Percentiles rank a stretch among this genome's conserved stretches.
These are phyloP conservation scores for Symphodus melops DNA, from an alignment of 2,113 vertebrate species.

Conservation along the genomic window DNA sequence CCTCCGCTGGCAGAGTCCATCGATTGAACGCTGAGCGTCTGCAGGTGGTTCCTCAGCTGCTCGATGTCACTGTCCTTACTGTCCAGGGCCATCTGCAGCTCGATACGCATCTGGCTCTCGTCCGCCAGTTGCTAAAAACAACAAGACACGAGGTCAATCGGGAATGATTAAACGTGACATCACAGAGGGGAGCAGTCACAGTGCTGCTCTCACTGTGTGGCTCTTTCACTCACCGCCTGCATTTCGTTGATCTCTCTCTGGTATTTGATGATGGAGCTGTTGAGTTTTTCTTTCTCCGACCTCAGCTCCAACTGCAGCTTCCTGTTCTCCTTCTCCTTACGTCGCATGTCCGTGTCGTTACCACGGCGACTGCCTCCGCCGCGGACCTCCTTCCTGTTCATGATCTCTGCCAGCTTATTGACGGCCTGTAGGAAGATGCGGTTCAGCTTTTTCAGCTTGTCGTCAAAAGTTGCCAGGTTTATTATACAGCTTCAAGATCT, in stretches of 20 bases:
- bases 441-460: neutral
- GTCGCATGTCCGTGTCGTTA: conserved; percentile 93
- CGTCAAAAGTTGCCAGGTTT: neutral
- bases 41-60: conserved; percentile 93
- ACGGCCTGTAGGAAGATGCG: conserved; percentile 85
- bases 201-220: neutral
- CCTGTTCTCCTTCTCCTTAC: conserved; percentile 98
- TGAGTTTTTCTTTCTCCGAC: conserved; percentile 95
- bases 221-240: conserved; percentile 89
- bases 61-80: conserved; percentile 99
- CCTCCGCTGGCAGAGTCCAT: conserved; percentile 93
- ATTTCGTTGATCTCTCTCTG: conserved; percentile 97
- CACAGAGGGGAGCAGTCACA: neutral
- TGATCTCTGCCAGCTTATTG: conserved; percentile 98
- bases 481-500: neutral
- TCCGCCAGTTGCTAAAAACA: conserved; percentile 92
- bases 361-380: conserved; percentile 90
- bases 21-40: conserved; percentile 89
- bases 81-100: conserved; percentile 98
- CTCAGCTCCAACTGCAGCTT: conserved; percentile 97
- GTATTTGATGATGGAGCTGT: conserved; percentile 97
- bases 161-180: neutral
- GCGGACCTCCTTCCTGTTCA: conserved; percentile 93
- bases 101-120: conserved; percentile 94
- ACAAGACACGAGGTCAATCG: conserved; percentile 8